Conservation (phyloP, 2,888 invertebrate species). For the Lasius platythorax region DNA sequence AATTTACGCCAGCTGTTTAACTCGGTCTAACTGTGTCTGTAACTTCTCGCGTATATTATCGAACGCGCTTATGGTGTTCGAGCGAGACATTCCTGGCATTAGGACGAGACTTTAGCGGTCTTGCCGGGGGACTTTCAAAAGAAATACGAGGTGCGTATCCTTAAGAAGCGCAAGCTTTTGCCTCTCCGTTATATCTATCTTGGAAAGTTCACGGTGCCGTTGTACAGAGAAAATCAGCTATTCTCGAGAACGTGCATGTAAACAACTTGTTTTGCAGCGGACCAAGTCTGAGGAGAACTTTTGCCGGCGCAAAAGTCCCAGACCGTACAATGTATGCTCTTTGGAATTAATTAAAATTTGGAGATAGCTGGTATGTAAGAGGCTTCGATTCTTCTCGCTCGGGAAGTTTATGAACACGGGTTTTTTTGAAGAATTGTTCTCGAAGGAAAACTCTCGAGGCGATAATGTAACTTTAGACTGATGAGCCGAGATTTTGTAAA, state of each 20-base stretch:
- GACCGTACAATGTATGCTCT: constrained; percentile 30
- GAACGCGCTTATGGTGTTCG: neutral
- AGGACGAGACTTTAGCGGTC: neutral
- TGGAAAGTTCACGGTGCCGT: constrained; percentile 35
- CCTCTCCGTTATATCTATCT: constrained; percentile 9
- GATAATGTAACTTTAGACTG: constrained; percentile 4
- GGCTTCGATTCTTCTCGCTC: constrained; percentile 29
- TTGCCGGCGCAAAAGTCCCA: constrained; percentile 22
- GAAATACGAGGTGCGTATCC: constrained; percentile 47
- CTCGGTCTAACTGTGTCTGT: neutral
- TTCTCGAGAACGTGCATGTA: constrained; percentile 21
- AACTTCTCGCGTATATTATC: neutral
- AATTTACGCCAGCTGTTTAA: neutral
- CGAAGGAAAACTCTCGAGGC: constrained; percentile 3
- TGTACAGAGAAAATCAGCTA: constrained; percentile 20
- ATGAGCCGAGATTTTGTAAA: neutral
- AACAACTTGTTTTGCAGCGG: constrained; percentile 21
- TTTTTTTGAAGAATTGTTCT: constrained; percentile 36
- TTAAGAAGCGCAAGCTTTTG: constrained; percentile 19
- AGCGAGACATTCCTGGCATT: neutral
- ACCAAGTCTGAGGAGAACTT: constrained; percentile 36
- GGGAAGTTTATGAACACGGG: constrained; percentile 28
- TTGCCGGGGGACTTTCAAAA: constrained; percentile 19
- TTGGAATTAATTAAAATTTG: constrained; percentile 46
- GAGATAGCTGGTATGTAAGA: neutral